phyloP scores from a whole-genome alignment of 2,797 vertebrate genomes.

The Enoplosus armatus region DNA sequence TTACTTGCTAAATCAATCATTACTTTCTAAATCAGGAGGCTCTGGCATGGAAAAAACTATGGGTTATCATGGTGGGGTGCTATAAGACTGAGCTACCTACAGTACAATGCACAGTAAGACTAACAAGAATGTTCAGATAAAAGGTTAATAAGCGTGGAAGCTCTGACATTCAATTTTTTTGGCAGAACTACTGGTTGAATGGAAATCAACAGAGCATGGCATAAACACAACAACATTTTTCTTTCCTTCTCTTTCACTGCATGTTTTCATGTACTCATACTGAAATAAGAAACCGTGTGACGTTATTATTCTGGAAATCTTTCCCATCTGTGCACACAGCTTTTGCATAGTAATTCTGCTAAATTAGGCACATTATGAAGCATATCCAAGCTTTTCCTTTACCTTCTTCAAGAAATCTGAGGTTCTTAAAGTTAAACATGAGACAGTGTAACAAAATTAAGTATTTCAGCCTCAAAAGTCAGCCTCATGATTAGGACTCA shows the following conservation, averaged over 20 bases:
- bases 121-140: constrained; percentile 34
- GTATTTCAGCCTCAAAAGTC: constrained; percentile 16
- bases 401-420: constrained; percentile 7
- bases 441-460: constrained; percentile 16
- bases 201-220: constrained; percentile 30
- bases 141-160: constrained; percentile 28
- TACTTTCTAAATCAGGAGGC: constrained; percentile 33
- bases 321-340: constrained; percentile 20
- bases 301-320: constrained; percentile 22
- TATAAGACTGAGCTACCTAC: constrained; percentile 7
- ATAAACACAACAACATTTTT: constrained; percentile 23
- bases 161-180: constrained; percentile 24
- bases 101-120: constrained; percentile 14
- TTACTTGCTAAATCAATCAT: constrained; percentile 56
- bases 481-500: constrained; percentile 7
- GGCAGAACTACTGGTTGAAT: constrained; percentile 5
- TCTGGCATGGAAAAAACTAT: constrained; percentile 38
- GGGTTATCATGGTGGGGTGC: constrained; percentile 6
- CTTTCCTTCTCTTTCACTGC: constrained; percentile 9
- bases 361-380: constrained; percentile 29
- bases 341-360: constrained; percentile 26
- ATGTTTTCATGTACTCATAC: constrained; percentile 10
- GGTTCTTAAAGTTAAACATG: constrained; percentile 13
- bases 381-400: constrained; percentile 2
- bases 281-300: constrained; percentile 31